Evolutionary conservation across 2,113 vertebrate species (phyloP).

Genomic region (Tyrannus savana): DNA sequence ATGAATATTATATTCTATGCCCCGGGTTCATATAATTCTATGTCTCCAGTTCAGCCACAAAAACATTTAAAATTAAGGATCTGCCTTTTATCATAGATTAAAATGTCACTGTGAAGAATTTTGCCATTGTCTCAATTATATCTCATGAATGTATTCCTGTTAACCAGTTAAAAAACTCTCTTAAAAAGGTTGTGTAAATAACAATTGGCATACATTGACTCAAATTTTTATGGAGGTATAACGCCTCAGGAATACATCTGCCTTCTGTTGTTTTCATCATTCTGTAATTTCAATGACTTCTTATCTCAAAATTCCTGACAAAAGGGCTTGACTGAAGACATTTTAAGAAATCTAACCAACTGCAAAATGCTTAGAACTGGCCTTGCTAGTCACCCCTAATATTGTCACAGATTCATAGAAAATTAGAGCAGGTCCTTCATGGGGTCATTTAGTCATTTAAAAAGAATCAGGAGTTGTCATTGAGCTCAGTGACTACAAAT

Average conservation of each 20-base stretch:
- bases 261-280: background rate
- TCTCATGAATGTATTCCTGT: background rate
- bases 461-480: background rate
- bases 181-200: background rate
- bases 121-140: background rate
- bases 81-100: background rate
- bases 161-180: background rate
- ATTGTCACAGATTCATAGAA: background rate
- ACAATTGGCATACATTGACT: background rate
- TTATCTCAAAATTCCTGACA: background rate
- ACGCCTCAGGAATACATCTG: background rate
- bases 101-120: slow-evolving; percentile 11
- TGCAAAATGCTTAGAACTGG: background rate
- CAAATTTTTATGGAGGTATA: background rate
- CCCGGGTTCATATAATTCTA: background rate
- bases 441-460: background rate
- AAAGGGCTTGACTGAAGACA: background rate
- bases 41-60: background rate
- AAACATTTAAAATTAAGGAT: background rate
- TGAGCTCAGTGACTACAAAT: background rate
- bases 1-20: background rate
- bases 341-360: background rate
- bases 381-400: background rate
- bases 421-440: background rate
- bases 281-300: background rate